Conservation (phyloP, 1,140 invertebrate species). For the Drosophila malerkotliana region DNA sequence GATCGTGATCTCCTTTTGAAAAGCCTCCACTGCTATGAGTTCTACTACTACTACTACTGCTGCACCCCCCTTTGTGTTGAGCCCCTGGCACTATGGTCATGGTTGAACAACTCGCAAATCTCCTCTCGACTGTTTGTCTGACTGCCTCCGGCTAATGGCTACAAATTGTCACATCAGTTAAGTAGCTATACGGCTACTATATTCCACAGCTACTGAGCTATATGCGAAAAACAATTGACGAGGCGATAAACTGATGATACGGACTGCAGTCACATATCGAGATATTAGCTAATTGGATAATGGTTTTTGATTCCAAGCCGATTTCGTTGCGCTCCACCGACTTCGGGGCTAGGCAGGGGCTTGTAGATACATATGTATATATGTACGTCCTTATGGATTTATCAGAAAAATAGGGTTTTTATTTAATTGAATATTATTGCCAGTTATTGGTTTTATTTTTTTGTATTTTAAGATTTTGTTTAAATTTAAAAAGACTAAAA, state of each 20-base stretch:
- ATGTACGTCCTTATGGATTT: too few species aligned
- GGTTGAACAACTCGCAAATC: conserved; percentile 36
- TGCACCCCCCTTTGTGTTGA: not conserved
- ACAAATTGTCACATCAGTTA: conserved; percentile 54
- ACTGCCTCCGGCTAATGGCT: conserved; percentile 42
- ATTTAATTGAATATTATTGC: too few species aligned
- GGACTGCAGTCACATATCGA: conserved; percentile 3
- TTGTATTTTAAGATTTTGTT: too few species aligned
- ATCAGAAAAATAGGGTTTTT: too few species aligned
- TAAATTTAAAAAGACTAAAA: too few species aligned
- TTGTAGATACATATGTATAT: too few species aligned
- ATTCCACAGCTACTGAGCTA: not conserved
- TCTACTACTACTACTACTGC: too few species aligned
- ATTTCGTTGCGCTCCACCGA: conserved; percentile 9
- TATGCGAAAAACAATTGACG: conserved; percentile 29
- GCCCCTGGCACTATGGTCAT: conserved; percentile 3
- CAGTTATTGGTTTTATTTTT: too few species aligned
- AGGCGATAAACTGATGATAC: conserved; percentile 49
- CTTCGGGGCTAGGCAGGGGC: not conserved
- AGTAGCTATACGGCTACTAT: conserved; percentile 4
- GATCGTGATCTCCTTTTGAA: conserved; percentile 13
- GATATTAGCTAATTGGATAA: conserved; percentile 38
- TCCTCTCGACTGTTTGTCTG: not conserved
- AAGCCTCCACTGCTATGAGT: too few species aligned
- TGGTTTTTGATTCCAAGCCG: conserved; percentile 13